A percentile compares a stretch with the other conserved stretches of the same genome.
Evolutionary conservation across 2,888 invertebrate species (phyloP).

Genomic region (Nebria brevicollis): DNA sequence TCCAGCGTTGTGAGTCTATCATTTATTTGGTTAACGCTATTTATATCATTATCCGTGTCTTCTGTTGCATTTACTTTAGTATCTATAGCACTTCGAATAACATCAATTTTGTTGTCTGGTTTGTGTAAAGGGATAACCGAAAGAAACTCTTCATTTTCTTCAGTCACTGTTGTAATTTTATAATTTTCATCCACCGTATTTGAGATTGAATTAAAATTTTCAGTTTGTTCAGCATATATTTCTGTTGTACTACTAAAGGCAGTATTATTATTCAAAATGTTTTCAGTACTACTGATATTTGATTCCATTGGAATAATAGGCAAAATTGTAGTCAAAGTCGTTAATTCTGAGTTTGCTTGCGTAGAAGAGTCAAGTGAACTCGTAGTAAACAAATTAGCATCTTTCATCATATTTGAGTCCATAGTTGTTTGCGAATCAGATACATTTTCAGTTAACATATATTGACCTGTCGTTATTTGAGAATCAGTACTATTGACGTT

Average conservation of each 20-base stretch:
- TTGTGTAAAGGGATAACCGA: slow-evolving; percentile 54
- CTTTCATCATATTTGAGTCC: neutral
- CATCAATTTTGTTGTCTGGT: slow-evolving; percentile 48
- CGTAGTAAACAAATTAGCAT: neutral
- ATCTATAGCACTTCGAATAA: slow-evolving; percentile 49
- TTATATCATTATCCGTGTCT: slow-evolving; percentile 52
- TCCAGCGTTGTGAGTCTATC: slow-evolving; percentile 30
- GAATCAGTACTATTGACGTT: slow-evolving; percentile 23
- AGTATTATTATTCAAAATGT: slow-evolving; percentile 48
- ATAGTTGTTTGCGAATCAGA: neutral
- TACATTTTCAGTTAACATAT: slow-evolving; percentile 4
- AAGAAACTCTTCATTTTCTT: slow-evolving; percentile 44
- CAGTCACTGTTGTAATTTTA: slow-evolving; percentile 6
- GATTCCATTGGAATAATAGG: too few relatives aligned
- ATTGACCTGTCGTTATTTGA: slow-evolving; percentile 48
- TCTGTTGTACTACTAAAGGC: slow-evolving; percentile 18
- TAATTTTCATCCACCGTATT: slow-evolving; percentile 33
- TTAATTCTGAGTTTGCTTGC: slow-evolving; percentile 54
- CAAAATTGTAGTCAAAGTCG: slow-evolving; percentile 50
- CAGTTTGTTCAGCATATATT: slow-evolving; percentile 34
- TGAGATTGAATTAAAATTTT: slow-evolving; percentile 41
- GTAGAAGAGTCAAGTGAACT: slow-evolving; percentile 40
- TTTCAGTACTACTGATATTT: neutral
- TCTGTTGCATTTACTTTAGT: slow-evolving; percentile 46
- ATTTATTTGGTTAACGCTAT: slow-evolving; percentile 54